phyloP scores from a whole-genome alignment of 1,140 invertebrate genomes.

The Pseudomyrmex pallidus region DNA sequence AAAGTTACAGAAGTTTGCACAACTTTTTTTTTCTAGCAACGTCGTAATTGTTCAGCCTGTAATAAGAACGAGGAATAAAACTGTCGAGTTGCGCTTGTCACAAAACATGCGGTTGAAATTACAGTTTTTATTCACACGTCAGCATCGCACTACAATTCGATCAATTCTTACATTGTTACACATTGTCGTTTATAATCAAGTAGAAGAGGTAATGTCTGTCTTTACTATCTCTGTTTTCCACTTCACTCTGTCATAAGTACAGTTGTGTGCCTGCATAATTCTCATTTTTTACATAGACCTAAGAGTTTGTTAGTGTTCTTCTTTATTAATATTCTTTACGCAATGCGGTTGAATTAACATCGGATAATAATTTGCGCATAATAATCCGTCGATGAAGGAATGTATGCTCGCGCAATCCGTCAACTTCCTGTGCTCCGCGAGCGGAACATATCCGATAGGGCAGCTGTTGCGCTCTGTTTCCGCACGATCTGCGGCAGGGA shows the following conservation, averaged over 20 bases:
- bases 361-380: slow-evolving; percentile 48
- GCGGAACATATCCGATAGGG: not conserved
- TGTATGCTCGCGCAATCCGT: no score
- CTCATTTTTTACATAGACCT: not conserved
- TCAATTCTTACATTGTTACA: slow-evolving; percentile 21
- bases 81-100: no score
- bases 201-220: not conserved
- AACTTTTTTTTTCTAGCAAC: no score
- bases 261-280: not conserved
- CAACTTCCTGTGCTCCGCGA: not conserved
- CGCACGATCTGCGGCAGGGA: slow-evolving; percentile 49
- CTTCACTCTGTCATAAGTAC: not conserved
- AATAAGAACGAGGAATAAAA: slow-evolving; percentile 14
- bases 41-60: not conserved
- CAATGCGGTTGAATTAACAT: no score
- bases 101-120: not conserved
- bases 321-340: no score
- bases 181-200: slow-evolving; percentile 4
- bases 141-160: not conserved
- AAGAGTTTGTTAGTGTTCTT: not conserved
- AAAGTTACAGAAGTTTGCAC: not conserved
- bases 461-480: slow-evolving; percentile 36
- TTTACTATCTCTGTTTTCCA: not conserved
- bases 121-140: not conserved
- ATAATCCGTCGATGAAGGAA: not conserved